Evolutionary conservation across 2,797 vertebrate species (phyloP).

Genomic region (Myiotriccus ornatus): DNA sequence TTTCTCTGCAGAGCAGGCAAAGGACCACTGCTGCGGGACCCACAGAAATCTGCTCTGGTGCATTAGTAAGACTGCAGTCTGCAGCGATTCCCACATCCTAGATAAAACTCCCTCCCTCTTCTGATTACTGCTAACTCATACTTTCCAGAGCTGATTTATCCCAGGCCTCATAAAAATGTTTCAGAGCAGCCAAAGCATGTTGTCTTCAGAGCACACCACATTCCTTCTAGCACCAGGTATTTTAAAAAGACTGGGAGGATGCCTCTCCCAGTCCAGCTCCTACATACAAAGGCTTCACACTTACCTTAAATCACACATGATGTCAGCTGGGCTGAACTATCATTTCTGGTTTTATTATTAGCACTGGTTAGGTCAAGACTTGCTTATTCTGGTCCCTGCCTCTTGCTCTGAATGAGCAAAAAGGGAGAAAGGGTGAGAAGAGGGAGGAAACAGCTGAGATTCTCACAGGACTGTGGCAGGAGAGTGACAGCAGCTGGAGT

Average conservation of each 20-base stretch:
- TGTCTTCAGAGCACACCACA: constrained; percentile 31
- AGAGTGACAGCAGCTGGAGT: background rate
- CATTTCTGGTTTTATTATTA: background rate
- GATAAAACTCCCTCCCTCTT: constrained; percentile 45
- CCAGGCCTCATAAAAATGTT: constrained; percentile 59
- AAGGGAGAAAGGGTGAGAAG: background rate
- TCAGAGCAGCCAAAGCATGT: constrained; percentile 36
- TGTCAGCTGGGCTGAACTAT: background rate
- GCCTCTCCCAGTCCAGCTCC: background rate
- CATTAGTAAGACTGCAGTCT: background rate
- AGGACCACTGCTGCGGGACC: background rate
- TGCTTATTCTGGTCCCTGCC: background rate
- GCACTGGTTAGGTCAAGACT: background rate
- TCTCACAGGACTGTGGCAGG: background rate
- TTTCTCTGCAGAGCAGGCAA: background rate
- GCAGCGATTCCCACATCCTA: constrained; percentile 9
- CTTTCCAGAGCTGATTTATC: constrained; percentile 69
- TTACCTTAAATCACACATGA: background rate
- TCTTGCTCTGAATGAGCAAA: background rate
- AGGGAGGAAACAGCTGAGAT: background rate
- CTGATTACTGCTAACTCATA: constrained; percentile 62
- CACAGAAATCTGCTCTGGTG: background rate
- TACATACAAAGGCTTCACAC: background rate
- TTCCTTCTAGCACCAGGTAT: constrained; percentile 49
- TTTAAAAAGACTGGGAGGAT: background rate